These are phyloP conservation scores for Stichopus horrens DNA, from an alignment of 53 echinoderm and acorn worm genomes.

Conservation along the genomic window DNA sequence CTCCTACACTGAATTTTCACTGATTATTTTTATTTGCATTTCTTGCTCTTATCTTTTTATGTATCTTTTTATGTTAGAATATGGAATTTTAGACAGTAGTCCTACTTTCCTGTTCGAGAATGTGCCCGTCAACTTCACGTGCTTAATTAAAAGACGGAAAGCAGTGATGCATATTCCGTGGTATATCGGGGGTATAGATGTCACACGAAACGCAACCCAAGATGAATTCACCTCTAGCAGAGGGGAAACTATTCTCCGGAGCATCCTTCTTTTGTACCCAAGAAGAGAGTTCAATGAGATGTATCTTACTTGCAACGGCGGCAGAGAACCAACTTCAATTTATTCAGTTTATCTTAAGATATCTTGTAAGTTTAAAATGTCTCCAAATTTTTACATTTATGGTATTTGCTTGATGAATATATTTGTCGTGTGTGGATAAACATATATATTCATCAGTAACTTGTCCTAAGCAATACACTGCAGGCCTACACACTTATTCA, in stretches of 20 bases:
- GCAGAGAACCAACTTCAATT: neutral
- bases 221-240: neutral
- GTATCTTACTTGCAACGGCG: conserved; percentile 9
- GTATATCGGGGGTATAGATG: neutral
- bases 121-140: neutral
- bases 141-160: neutral
- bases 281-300: neutral
- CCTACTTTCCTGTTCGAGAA: neutral
- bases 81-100: neutral
- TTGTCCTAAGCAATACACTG: too few species aligned
- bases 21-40: too few species aligned
- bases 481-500: too few species aligned
- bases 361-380: neutral
- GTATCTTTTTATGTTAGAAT: neutral
- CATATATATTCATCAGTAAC: too few species aligned
- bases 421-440: too few species aligned
- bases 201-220: conserved; percentile 22
- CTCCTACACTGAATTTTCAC: too few species aligned
- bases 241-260: neutral
- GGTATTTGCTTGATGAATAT: too few species aligned
- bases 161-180: neutral
- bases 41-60: neutral
- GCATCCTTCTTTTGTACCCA: neutral
- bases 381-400: neutral
- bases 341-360: neutral